phyloP scores from a whole-genome alignment of 2,888 invertebrate species.

The Calephelis perditalis region DNA sequence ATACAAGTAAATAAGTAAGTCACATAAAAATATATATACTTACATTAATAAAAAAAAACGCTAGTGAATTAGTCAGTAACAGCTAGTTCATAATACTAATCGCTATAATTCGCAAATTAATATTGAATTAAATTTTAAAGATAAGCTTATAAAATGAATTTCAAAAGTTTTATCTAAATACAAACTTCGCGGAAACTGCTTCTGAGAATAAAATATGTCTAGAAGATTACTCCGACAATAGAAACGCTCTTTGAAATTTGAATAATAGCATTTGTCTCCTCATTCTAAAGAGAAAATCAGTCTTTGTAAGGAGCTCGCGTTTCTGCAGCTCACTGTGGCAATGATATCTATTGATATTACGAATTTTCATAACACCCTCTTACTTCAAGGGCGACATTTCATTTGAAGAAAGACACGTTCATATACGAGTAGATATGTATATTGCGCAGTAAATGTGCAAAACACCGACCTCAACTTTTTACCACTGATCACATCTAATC shows the following conservation, averaged over 20 bases:
- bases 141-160: background rate
- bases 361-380: background rate
- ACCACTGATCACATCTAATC: no score
- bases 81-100: no score
- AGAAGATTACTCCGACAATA: conserved; percentile 8
- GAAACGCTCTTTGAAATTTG: conserved; percentile 10
- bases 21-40: no score
- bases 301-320: background rate
- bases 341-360: conserved; percentile 2
- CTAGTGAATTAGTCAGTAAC: no score
- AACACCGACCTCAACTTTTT: no score
- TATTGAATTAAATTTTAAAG: background rate
- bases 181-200: background rate
- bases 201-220: conserved; percentile 8
- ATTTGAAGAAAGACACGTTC: no score
- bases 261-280: conserved; percentile 7
- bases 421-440: no score
- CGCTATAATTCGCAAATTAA: no score
- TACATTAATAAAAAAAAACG: no score
- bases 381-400: no score
- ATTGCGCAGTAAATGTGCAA: no score
- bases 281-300: conserved; percentile 5
- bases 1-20: no score
- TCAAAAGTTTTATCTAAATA: conserved; percentile 1
- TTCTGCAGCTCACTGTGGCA: background rate